A percentile compares a stretch with the other conserved stretches of the same genome.
These are phyloP conservation scores for Dasypolia templi DNA, from an alignment of 2,888 invertebrate species.

Conservation along the genomic window DNA sequence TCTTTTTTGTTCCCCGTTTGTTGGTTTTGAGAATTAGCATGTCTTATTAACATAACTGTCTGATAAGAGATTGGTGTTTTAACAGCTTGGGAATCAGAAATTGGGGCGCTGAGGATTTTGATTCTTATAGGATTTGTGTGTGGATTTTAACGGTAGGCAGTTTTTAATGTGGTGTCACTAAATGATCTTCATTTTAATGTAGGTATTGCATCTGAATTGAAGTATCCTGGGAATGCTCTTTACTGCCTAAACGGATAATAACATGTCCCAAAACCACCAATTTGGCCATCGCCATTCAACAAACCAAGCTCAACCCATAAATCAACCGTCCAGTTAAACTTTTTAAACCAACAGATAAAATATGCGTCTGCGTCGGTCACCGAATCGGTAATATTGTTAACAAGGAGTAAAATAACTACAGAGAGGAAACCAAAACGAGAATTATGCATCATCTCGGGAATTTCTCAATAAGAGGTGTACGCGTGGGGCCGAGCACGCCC, in stretches of 20 bases:
- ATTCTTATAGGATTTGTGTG: slow-evolving; percentile 20
- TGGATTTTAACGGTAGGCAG: background rate
- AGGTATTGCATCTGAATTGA: background rate
- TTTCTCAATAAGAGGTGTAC: slow-evolving; percentile 89
- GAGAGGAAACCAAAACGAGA: slow-evolving; percentile 86
- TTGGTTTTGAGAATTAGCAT: slow-evolving; percentile 91
- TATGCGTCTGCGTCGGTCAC: slow-evolving; percentile 86
- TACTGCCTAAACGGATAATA: slow-evolving; percentile 41
- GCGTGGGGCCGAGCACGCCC: slow-evolving; percentile 82
- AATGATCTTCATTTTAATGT: no score
- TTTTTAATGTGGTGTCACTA: background rate
- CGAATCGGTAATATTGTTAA: slow-evolving; percentile 90
- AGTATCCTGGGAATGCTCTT: slow-evolving; percentile 8
- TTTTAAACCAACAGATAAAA: slow-evolving; percentile 78
- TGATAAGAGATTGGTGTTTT: slow-evolving; percentile 88
- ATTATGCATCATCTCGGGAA: slow-evolving; percentile 89
- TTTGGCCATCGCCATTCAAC: slow-evolving; percentile 48
- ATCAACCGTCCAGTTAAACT: slow-evolving; percentile 74
- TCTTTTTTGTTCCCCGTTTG: slow-evolving; percentile 85
- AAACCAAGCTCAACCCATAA: slow-evolving; percentile 75
- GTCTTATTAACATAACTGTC: slow-evolving; percentile 90
- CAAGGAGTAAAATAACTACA: slow-evolving; percentile 86
- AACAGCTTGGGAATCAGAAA: slow-evolving; percentile 73
- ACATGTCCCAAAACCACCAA: slow-evolving; percentile 57
- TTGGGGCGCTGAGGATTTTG: slow-evolving; percentile 14